Conservation (phyloP, 2,113 vertebrate species). For the Pardalotus punctatus region DNA sequence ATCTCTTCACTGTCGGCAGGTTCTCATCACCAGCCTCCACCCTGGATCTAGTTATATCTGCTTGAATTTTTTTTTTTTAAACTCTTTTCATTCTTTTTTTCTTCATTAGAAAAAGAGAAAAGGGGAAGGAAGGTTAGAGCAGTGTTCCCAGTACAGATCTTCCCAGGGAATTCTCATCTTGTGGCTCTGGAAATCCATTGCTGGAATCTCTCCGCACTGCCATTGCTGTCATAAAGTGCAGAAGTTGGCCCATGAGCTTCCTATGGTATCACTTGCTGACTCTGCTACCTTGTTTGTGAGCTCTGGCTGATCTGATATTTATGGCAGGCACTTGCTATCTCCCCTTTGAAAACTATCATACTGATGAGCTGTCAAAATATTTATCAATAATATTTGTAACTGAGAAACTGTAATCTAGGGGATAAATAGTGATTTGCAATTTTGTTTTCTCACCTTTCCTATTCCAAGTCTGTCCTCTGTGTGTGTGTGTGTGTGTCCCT, state of each 20-base stretch:
- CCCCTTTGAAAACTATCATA: neutral
- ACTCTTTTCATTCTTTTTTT: neutral
- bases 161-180: neutral
- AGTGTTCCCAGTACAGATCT: neutral
- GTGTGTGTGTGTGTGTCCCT: neutral
- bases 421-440: neutral
- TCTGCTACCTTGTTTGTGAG: neutral
- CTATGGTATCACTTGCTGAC: neutral
- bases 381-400: neutral
- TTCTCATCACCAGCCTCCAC: conserved; percentile 14
- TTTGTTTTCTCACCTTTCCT: neutral
- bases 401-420: neutral
- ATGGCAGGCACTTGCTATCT: neutral
- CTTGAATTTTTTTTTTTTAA: neutral
- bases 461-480: neutral
- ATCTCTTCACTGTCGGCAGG: neutral
- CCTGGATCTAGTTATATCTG: neutral
- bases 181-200: neutral
- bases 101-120: neutral
- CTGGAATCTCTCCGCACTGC: neutral
- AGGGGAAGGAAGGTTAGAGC: neutral
- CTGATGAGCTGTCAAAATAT: neutral
- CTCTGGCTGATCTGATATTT: neutral
- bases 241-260: neutral
- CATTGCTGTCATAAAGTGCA: neutral